Percentiles rank a stretch among this genome's conserved stretches.
phyloP scores from a whole-genome alignment of 2,888 invertebrate genomes.

The Conistra vaccinii region DNA sequence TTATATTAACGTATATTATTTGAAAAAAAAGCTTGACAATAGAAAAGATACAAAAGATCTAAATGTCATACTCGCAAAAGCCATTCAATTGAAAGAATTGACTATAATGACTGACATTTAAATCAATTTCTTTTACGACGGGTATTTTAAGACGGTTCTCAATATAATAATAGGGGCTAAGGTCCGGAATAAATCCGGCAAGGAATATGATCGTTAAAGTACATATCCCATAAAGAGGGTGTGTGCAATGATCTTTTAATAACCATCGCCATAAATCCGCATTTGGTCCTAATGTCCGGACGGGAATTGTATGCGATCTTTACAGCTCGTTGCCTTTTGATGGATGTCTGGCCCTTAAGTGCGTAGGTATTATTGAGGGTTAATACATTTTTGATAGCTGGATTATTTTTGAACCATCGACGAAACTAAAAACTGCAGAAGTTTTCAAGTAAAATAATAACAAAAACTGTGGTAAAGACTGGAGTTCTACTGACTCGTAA shows the following conservation, averaged over 20 bases:
- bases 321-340: slow-evolving; percentile 15
- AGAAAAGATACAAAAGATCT: not conserved
- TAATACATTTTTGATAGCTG: slow-evolving; percentile 2
- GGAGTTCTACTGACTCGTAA: not conserved
- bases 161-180: slow-evolving; percentile 28
- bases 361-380: not conserved
- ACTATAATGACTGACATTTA: slow-evolving; percentile 22
- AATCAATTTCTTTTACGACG: slow-evolving; percentile 30
- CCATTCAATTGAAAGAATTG: slow-evolving; percentile 11
- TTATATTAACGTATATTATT: too few species aligned
- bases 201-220: slow-evolving; percentile 42
- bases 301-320: slow-evolving; percentile 42
- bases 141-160: slow-evolving; percentile 28
- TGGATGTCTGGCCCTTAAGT: slow-evolving; percentile 20
- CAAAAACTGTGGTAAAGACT: too few species aligned
- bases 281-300: slow-evolving; percentile 44
- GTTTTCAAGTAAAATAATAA: too few species aligned
- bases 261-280: slow-evolving; percentile 50
- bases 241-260: slow-evolving; percentile 56
- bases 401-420: not conserved
- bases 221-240: slow-evolving; percentile 21
- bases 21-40: not conserved
- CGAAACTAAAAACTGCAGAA: not conserved
- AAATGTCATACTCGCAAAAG: slow-evolving; percentile 3
- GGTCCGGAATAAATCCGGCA: slow-evolving; percentile 18